Conservation (phyloP, 1,140 invertebrate species). For the Caenorhabditis briggsae region DNA sequence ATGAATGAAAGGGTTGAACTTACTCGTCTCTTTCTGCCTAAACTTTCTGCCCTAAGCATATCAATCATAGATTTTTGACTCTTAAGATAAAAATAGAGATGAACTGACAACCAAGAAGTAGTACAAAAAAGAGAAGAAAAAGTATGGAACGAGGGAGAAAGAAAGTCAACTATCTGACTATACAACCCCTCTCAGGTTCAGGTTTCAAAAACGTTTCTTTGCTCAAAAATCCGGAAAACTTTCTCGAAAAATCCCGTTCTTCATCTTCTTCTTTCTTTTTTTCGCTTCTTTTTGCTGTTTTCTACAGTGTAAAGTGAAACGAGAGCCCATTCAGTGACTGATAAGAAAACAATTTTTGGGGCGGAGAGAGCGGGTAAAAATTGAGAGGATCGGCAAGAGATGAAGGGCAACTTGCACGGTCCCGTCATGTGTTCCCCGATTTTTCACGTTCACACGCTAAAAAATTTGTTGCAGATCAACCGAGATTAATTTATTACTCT, state of each 20-base stretch:
- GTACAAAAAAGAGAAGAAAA: not conserved
- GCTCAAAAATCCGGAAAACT: not conserved
- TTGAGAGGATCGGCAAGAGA: not conserved
- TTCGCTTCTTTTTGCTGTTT: conserved; percentile 14
- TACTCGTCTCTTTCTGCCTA: not conserved
- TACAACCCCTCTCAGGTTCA: not conserved
- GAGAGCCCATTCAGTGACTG: conserved; percentile 27
- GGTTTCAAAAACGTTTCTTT: conserved; percentile 40
- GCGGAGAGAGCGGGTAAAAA: not conserved
- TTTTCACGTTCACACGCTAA: conserved; percentile 32
- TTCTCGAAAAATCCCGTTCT: not conserved
- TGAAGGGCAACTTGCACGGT: conserved; percentile 35
- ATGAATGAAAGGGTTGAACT: not conserved
- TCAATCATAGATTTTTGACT: conserved; percentile 42
- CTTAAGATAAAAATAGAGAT: conserved; percentile 27
- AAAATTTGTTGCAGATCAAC: not conserved
- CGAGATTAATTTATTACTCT: not conserved
- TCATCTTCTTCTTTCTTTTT: not conserved
- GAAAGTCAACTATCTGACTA: not conserved
- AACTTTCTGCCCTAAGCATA: not conserved
- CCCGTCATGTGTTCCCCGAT: conserved; percentile 13
- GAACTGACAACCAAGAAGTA: not conserved
- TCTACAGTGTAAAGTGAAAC: conserved; percentile 21
- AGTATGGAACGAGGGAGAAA: not conserved
- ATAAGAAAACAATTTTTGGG: conserved; percentile 41